These are phyloP conservation scores for Bimastos eiseni DNA, from an alignment of 2,888 invertebrate species.

Conservation along the genomic window DNA sequence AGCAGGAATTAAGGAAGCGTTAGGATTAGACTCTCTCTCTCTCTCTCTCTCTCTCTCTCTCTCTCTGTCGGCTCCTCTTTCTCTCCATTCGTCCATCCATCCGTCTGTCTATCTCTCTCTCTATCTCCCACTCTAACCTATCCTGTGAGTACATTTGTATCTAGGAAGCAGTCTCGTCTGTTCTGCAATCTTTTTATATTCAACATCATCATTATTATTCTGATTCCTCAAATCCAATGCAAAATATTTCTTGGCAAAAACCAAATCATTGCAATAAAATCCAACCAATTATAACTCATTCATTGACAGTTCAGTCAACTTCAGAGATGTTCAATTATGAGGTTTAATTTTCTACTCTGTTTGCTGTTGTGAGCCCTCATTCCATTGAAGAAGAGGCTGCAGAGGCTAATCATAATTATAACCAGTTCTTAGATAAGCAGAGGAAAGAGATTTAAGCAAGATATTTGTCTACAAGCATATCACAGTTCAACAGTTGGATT, in stretches of 20 bases:
- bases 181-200: neutral
- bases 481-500: neutral
- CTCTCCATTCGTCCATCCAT: neutral
- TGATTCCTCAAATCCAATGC: neutral
- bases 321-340: neutral
- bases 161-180: too few relatives aligned
- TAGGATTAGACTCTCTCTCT: too few relatives aligned
- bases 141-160: too few relatives aligned
- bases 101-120: neutral
- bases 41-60: too few relatives aligned
- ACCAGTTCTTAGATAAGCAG: too few relatives aligned
- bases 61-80: too few relatives aligned
- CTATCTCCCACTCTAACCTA: too few relatives aligned
- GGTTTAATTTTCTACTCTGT: neutral
- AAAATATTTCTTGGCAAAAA: neutral
- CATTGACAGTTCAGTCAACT: neutral
- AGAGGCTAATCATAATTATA: too few relatives aligned
- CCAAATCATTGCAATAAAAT: neutral
- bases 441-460: too few relatives aligned
- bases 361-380: too few relatives aligned
- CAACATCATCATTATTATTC: neutral
- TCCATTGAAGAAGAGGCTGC: neutral
- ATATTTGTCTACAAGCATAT: neutral
- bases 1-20: neutral
- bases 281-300: neutral